A percentile compares a stretch with the other conserved stretches of the same genome.
These are phyloP conservation scores for Mechanitis messenoides DNA, from an alignment of 2,888 invertebrate genomes.

Conservation along the genomic window DNA sequence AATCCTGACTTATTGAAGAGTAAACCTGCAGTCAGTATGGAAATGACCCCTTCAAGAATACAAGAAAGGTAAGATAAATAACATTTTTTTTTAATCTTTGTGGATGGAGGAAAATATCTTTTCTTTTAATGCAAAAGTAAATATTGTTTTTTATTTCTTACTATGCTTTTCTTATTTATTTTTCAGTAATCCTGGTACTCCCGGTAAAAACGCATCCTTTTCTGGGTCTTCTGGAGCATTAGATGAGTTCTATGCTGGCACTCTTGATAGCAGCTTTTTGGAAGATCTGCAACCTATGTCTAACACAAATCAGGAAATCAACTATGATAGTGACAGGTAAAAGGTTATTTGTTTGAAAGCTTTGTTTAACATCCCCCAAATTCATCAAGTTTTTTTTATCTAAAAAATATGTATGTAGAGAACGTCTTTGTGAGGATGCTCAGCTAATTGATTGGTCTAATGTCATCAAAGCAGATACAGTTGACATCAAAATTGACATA, in stretches of 20 bases:
- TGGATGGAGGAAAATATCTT: no score
- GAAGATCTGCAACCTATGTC: slow-evolving; percentile 76
- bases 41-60: slow-evolving; percentile 50
- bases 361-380: slow-evolving; percentile 1
- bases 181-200: slow-evolving; percentile 47
- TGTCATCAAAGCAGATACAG: no score
- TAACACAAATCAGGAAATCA: slow-evolving; percentile 41
- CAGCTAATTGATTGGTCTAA: no score
- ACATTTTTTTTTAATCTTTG: not conserved
- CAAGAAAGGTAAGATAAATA: slow-evolving; percentile 49
- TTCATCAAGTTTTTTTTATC: no score
- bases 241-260: slow-evolving; percentile 79
- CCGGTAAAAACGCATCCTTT: slow-evolving; percentile 41
- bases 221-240: slow-evolving; percentile 79
- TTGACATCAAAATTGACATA: no score
- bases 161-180: not conserved
- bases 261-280: slow-evolving; percentile 84
- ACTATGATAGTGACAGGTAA: slow-evolving; percentile 61
- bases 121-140: no score
- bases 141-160: not conserved
- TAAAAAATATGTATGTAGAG: slow-evolving; percentile 4
- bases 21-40: slow-evolving; percentile 52
- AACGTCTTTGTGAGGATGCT: no score
- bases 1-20: slow-evolving; percentile 51
- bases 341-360: slow-evolving; percentile 3